phyloP scores from a whole-genome alignment of 2,113 vertebrate genomes.

The Apeltes quadracus region DNA sequence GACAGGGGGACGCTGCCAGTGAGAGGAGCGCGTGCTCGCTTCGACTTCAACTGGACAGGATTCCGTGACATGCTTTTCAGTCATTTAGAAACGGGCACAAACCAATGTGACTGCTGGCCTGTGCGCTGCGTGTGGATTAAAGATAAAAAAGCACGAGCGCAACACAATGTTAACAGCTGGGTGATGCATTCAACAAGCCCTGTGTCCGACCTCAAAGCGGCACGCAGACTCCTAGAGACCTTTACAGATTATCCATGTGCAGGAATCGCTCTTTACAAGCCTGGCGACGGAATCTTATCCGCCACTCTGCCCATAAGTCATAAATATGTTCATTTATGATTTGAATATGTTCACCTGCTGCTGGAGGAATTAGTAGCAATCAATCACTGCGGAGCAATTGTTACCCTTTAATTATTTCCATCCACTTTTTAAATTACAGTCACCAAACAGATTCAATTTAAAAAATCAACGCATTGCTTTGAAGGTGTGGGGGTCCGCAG shows the following conservation, averaged over 20 bases:
- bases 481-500: conserved; percentile 22
- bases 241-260: conserved; percentile 11
- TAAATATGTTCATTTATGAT: not conserved
- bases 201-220: conserved; percentile 22
- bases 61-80: not conserved
- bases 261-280: conserved; percentile 25
- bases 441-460: not conserved
- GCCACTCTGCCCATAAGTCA: not conserved
- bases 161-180: conserved; percentile 17
- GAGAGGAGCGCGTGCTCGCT: not conserved
- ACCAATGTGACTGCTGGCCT: not conserved
- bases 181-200: conserved; percentile 37
- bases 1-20: conserved; percentile 11
- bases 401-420: not conserved
- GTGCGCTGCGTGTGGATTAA: not conserved
- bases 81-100: not conserved
- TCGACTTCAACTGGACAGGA: conserved; percentile 1
- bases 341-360: not conserved
- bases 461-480: not conserved
- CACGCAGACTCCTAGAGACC: conserved; percentile 5
- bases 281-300: conserved; percentile 1
- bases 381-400: not conserved
- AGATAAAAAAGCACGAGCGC: not conserved
- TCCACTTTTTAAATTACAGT: not conserved
- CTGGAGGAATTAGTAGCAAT: not conserved